Conservation (phyloP, 2,888 invertebrate species). For the Chymomyza procnemis region DNA sequence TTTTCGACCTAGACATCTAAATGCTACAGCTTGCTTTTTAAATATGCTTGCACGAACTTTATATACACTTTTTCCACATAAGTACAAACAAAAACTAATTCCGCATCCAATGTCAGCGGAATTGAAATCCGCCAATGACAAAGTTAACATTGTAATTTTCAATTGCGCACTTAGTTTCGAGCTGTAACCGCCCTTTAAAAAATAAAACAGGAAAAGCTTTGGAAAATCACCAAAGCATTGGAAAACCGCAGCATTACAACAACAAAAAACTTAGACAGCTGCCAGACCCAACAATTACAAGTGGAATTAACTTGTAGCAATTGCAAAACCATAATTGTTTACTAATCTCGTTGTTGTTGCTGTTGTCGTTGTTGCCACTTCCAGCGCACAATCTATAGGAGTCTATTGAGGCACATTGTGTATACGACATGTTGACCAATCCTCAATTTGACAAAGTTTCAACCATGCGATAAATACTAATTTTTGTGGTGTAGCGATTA, state of each 20-base stretch:
- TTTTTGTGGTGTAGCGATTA: not conserved
- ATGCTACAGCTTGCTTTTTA: not conserved
- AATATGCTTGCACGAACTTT: not conserved
- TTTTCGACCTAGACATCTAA: no score
- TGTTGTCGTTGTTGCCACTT: slow-evolving; percentile 13
- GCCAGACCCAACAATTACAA: slow-evolving; percentile 48
- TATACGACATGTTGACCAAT: slow-evolving; percentile 65
- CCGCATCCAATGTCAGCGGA: slow-evolving; percentile 33
- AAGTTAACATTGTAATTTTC: slow-evolving; percentile 38
- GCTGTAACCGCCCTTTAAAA: slow-evolving; percentile 58
- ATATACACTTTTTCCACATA: not conserved
- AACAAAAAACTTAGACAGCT: slow-evolving; percentile 48
- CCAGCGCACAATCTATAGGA: slow-evolving; percentile 14
- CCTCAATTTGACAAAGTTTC: slow-evolving; percentile 54
- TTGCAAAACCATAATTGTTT: slow-evolving; percentile 70
- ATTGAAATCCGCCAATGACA: slow-evolving; percentile 28
- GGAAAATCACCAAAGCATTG: not conserved
- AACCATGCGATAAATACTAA: not conserved
- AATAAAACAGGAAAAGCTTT: slow-evolving; percentile 8
- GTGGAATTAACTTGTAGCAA: slow-evolving; percentile 65
- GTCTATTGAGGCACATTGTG: slow-evolving; percentile 62
- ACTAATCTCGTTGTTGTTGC: slow-evolving; percentile 51
- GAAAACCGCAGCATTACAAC: slow-evolving; percentile 2
- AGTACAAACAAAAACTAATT: not conserved
- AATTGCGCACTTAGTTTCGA: slow-evolving; percentile 26